Conservation (phyloP, 1,140 invertebrate species). For the Dolichoris vasculosae region DNA sequence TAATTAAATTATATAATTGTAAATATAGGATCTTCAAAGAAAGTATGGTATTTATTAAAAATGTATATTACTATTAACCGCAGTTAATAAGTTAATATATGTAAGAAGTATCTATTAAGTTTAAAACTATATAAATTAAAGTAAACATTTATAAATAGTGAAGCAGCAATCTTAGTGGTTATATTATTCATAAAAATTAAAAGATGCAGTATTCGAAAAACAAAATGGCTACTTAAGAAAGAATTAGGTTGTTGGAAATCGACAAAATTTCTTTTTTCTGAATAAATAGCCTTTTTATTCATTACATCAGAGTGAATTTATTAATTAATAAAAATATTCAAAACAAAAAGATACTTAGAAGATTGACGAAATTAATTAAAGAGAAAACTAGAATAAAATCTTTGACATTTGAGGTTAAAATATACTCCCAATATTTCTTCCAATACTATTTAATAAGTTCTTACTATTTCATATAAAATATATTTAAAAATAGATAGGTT, state of each 20-base stretch:
- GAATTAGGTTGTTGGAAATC: not conserved
- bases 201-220: not conserved
- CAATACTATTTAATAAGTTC: too few species aligned
- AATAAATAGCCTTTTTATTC: not conserved
- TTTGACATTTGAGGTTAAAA: slow-evolving; percentile 26
- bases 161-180: not conserved
- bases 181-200: not conserved
- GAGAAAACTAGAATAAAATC: not conserved
- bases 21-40: too few species aligned
- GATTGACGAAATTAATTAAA: not conserved
- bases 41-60: too few species aligned
- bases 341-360: not conserved
- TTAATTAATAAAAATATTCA: not conserved
- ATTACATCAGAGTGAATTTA: not conserved
- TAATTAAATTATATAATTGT: too few species aligned
- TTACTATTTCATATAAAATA: too few species aligned
- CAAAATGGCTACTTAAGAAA: slow-evolving; percentile 30
- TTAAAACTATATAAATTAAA: too few species aligned
- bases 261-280: not conserved
- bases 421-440: too few species aligned
- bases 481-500: not conserved
- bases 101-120: too few species aligned
- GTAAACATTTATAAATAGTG: not conserved
- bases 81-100: too few species aligned
- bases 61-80: too few species aligned